Conservation (phyloP, 2,113 vertebrate species). For the Rutilus rutilus region DNA sequence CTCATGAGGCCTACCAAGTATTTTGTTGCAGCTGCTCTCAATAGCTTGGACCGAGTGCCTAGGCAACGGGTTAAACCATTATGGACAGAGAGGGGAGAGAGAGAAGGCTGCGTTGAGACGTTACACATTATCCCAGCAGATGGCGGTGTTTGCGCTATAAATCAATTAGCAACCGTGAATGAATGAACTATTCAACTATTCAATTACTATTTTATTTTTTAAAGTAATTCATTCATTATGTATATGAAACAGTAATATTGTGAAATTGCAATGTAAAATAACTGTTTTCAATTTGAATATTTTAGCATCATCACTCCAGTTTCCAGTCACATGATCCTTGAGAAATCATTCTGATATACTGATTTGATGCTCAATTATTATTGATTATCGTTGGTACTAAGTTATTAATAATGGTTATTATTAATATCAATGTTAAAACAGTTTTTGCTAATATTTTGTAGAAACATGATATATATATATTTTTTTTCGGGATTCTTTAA, state of each 20-base stretch:
- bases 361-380: too few relatives aligned
- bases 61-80: conserved; percentile 61
- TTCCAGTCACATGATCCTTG: not conserved
- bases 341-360: not conserved
- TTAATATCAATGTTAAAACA: too few relatives aligned
- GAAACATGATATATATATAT: too few relatives aligned
- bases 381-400: too few relatives aligned
- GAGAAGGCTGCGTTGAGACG: not conserved
- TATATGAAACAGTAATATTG: not conserved
- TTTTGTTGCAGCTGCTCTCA: conserved; percentile 23
- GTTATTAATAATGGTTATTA: too few relatives aligned
- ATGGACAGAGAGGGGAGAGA: conserved; percentile 47
- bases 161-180: not conserved
- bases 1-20: conserved; percentile 36
- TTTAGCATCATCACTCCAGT: not conserved
- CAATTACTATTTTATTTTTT: too few relatives aligned
- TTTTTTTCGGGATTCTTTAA: too few relatives aligned
- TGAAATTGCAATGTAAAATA: not conserved
- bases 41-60: conserved; percentile 49
- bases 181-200: not conserved
- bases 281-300: not conserved
- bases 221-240: not conserved
- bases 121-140: conserved; percentile 8
- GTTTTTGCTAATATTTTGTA: too few relatives aligned
- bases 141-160: not conserved